Percentiles rank a stretch among this genome's conserved stretches.
Conservation (phyloP, 30 jellyfish, hydroid and myxozoan species). For the Aurelia sp. region DNA sequence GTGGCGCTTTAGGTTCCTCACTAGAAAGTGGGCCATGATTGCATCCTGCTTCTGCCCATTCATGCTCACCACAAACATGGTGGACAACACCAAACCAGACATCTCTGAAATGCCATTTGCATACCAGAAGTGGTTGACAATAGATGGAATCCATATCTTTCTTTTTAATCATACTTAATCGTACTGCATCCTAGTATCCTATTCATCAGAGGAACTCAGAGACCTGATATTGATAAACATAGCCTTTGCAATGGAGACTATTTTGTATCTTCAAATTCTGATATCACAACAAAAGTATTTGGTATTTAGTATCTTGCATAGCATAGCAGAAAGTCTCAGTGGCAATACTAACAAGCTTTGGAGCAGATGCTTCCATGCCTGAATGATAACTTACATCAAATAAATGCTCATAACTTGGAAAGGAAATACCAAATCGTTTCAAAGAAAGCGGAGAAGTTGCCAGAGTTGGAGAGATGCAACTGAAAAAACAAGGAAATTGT, state of each 20-base stretch:
- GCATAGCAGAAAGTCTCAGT: background rate
- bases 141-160: no score
- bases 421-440: background rate
- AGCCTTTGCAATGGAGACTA: background rate
- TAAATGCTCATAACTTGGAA: background rate
- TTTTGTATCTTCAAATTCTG: background rate
- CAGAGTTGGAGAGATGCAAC: background rate
- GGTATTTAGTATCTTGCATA: background rate
- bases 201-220: background rate
- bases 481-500: background rate
- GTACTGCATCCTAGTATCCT: no score
- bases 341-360: background rate
- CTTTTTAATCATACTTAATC: no score
- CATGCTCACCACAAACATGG: no score
- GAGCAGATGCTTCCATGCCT: constrained; percentile 4
- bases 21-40: no score
- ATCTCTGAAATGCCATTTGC: no score
- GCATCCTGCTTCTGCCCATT: no score
- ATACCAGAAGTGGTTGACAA: no score
- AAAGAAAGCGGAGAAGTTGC: constrained; percentile 3
- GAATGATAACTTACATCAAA: constrained; percentile 3
- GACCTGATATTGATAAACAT: background rate
- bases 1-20: no score
- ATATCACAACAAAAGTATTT: background rate
- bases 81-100: no score